A percentile compares a stretch with the other conserved stretches of the same genome.
phyloP scores from a whole-genome alignment of 2,888 invertebrate genomes.

The Tiliacea aurago region DNA sequence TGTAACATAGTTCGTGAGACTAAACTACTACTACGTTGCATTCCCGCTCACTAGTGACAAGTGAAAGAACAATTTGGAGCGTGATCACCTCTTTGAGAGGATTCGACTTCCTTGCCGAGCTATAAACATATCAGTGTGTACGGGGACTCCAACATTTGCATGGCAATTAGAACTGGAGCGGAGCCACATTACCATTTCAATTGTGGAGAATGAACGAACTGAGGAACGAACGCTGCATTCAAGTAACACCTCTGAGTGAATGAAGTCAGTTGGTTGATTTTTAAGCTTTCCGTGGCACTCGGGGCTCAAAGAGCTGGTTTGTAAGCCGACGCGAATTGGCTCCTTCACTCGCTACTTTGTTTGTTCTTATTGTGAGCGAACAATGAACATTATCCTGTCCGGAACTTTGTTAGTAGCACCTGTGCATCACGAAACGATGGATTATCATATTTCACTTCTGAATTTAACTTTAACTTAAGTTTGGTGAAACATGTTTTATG shows the following conservation, averaged over 20 bases:
- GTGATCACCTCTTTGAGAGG: slow-evolving; percentile 53
- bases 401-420: slow-evolving; percentile 62
- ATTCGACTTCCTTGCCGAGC: slow-evolving; percentile 50
- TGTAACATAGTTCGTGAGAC: slow-evolving; percentile 20
- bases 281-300: slow-evolving; percentile 68
- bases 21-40: slow-evolving; percentile 29
- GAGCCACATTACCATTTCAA: slow-evolving; percentile 86
- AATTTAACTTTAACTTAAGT: slow-evolving; percentile 48
- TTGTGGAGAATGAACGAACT: slow-evolving; percentile 80
- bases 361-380: slow-evolving; percentile 62
- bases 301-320: slow-evolving; percentile 68
- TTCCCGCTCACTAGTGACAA: slow-evolving; percentile 26
- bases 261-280: slow-evolving; percentile 76
- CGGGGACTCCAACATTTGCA: slow-evolving; percentile 80
- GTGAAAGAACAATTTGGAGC: slow-evolving; percentile 53
- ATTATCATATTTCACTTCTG: slow-evolving; percentile 60
- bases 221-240: slow-evolving; percentile 72
- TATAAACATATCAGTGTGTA: slow-evolving; percentile 62
- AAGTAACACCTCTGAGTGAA: slow-evolving; percentile 74
- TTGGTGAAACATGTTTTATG: slow-evolving; percentile 20
- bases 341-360: slow-evolving; percentile 62
- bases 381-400: slow-evolving; percentile 59
- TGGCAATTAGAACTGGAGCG: slow-evolving; percentile 81
- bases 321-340: slow-evolving; percentile 73
- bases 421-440: slow-evolving; percentile 61